These are phyloP conservation scores for Bimastos eiseni DNA, from an alignment of 2,888 invertebrate genomes.

Conservation along the genomic window DNA sequence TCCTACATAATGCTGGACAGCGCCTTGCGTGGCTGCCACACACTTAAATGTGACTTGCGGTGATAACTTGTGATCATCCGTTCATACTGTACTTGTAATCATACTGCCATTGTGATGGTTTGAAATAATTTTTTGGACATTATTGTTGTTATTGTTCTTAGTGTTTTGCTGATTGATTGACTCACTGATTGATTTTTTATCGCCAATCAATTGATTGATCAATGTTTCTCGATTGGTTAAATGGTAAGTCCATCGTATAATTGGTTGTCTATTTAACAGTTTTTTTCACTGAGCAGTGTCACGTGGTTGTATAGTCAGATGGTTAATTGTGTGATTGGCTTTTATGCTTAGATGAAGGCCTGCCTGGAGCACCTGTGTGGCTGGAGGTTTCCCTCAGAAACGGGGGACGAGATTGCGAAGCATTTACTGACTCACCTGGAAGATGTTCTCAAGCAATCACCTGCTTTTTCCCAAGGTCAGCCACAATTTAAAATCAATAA, in stretches of 20 bases:
- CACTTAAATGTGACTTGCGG: no score
- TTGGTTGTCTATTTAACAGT: background rate
- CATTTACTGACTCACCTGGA: background rate
- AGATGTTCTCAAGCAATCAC: background rate
- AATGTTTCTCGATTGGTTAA: background rate
- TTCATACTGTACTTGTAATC: no score
- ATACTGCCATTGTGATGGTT: no score
- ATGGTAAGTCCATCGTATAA: background rate
- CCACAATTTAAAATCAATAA: background rate
- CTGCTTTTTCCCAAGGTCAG: background rate
- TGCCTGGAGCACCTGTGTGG: conserved; percentile 23
- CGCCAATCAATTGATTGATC: background rate
- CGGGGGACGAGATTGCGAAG: background rate
- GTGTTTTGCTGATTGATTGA: background rate
- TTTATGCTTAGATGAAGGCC: background rate
- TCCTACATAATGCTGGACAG: no score
- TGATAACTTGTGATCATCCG: no score
- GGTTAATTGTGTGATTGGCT: background rate
- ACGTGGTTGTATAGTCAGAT: background rate
- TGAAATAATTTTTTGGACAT: no score
- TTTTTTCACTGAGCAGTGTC: background rate
- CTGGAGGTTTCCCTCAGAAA: background rate
- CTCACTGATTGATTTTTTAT: background rate
- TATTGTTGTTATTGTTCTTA: background rate
- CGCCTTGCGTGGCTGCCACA: no score